These are phyloP conservation scores for Trichopoda pennipes DNA, from an alignment of 2,888 invertebrate genomes.

Conservation along the genomic window DNA sequence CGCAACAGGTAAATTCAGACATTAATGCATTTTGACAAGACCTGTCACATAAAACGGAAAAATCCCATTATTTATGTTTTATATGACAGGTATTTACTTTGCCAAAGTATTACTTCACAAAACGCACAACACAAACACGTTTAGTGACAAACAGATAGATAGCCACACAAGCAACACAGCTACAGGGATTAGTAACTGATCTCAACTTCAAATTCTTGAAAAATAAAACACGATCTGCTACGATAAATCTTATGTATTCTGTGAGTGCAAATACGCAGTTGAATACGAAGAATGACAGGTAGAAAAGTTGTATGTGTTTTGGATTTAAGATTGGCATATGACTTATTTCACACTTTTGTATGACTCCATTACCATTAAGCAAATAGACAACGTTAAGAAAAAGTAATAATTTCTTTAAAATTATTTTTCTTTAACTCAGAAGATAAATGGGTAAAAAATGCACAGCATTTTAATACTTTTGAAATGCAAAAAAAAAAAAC, in stretches of 20 bases:
- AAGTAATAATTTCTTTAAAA: too few relatives aligned
- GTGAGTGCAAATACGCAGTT: too few relatives aligned
- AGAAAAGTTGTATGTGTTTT: not conserved
- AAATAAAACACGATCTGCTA: too few relatives aligned
- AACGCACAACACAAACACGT: slow-evolving; percentile 8
- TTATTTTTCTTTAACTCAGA: too few relatives aligned
- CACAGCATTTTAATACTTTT: too few relatives aligned
- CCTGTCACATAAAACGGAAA: slow-evolving; percentile 34
- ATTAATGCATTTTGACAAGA: slow-evolving; percentile 38
- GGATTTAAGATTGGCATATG: slow-evolving; percentile 6
- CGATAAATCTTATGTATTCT: too few relatives aligned
- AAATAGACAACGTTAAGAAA: too few relatives aligned
- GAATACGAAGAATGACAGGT: slow-evolving; percentile 2
- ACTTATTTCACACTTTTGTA: slow-evolving; percentile 18
- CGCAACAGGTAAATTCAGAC: slow-evolving; percentile 32
- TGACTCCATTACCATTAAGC: not conserved
- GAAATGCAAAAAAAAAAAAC: too few relatives aligned
- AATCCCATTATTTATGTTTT: slow-evolving; percentile 30
- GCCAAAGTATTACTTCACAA: slow-evolving; percentile 37
- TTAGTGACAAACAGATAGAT: not conserved
- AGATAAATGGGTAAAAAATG: too few relatives aligned
- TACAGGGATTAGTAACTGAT: slow-evolving; percentile 17
- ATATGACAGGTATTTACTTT: slow-evolving; percentile 29
- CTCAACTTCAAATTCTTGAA: slow-evolving; percentile 17
- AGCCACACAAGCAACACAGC: slow-evolving; percentile 1